Conservation (phyloP, 2,113 vertebrate species). For the Ornithorhynchus anatinus region DNA sequence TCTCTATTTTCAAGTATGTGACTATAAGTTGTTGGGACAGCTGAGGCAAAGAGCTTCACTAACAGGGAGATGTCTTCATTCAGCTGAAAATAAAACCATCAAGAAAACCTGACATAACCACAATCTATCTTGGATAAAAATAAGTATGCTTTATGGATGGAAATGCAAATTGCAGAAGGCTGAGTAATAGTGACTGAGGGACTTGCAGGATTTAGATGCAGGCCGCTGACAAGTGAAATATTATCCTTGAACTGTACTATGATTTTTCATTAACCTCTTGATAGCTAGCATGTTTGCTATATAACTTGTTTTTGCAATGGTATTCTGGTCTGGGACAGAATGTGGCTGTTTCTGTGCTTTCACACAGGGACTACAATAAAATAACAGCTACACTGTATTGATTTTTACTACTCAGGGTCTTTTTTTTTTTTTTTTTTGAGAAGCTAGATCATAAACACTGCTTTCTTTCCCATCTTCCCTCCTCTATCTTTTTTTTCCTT, state of each 20-base stretch:
- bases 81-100: background rate
- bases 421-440: no score
- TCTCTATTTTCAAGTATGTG: background rate
- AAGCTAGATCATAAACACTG: no score
- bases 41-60: background rate
- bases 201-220: background rate
- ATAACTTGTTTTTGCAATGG: background rate
- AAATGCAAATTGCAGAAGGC: background rate
- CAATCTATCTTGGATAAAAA: background rate
- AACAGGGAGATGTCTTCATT: background rate
- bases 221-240: background rate
- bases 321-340: background rate
- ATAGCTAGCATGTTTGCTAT: background rate
- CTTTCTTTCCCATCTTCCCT: no score
- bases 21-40: background rate
- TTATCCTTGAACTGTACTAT: slow-evolving; percentile 7
- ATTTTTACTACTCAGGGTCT: no score
- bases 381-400: background rate
- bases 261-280: slow-evolving; percentile 28
- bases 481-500: no score
- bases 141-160: slow-evolving; percentile 2
- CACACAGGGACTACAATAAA: background rate
- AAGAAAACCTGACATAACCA: background rate
- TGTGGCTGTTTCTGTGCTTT: background rate
- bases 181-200: background rate